phyloP scores from a whole-genome alignment of 1,140 invertebrate species.

The Tribolium castaneum region DNA sequence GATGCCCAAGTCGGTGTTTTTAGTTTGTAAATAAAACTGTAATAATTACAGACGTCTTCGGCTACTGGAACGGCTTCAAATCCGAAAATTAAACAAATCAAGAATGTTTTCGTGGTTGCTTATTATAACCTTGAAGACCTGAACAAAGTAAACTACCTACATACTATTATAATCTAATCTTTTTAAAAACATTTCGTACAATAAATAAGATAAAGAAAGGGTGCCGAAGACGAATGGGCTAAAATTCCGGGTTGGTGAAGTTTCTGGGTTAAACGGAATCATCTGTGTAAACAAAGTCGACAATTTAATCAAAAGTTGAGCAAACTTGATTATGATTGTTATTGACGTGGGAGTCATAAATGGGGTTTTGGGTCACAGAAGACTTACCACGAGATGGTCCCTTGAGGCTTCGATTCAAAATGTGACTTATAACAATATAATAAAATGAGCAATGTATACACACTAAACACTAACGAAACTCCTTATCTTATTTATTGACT shows the following conservation, averaged over 20 bases:
- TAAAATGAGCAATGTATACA: constrained; percentile 24
- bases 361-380: constrained; percentile 10
- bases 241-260: neutral
- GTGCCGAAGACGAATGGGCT: neutral
- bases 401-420: constrained; percentile 7
- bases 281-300: neutral
- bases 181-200: constrained; percentile 2
- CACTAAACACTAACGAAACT: constrained; percentile 26
- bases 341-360: constrained; percentile 10
- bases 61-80: neutral
- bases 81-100: neutral
- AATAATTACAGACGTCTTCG: neutral
- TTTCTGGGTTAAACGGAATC: constrained; percentile 30
- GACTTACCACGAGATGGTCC: constrained; percentile 1
- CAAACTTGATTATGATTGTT: neutral
- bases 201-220: neutral
- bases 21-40: constrained; percentile 8
- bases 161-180: constrained; percentile 13
- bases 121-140: neutral
- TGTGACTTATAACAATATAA: neutral
- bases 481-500: constrained; percentile 31
- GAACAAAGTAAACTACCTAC: constrained; percentile 15
- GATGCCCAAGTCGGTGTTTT: neutral
- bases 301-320: neutral
- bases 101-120: constrained; percentile 1